Percentiles rank a stretch among this genome's conserved stretches.
Evolutionary conservation across 2,888 invertebrate species (phyloP).

Genomic region (Leptopilina syphax): DNA sequence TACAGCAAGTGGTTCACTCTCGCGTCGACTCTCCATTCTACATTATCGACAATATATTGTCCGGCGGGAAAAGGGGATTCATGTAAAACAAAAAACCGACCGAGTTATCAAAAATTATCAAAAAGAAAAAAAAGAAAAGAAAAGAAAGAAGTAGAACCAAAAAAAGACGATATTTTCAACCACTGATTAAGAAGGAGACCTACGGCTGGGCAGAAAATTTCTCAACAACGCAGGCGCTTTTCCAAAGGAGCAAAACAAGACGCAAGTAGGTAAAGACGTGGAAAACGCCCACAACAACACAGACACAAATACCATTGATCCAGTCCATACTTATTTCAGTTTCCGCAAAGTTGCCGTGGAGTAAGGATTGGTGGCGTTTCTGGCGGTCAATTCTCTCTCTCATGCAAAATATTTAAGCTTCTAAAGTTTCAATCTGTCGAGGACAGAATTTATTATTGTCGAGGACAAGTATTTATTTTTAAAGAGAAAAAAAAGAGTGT

Average conservation of each 20-base stretch:
- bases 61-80: background rate
- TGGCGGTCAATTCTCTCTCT: constrained; percentile 40
- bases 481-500: background rate
- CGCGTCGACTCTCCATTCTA: background rate
- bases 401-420: background rate
- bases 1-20: constrained; percentile 8
- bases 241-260: background rate
- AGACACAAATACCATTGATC: constrained; percentile 53
- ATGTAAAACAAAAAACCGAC: background rate
- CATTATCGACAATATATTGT: background rate
- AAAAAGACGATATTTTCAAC: constrained; percentile 1
- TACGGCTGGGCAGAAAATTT: background rate
- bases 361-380: constrained; percentile 51
- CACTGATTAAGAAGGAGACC: background rate
- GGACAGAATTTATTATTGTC: too few species aligned
- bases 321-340: constrained; percentile 53
- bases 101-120: background rate
- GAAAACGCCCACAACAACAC: constrained; percentile 40
- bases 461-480: background rate
- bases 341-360: constrained; percentile 47
- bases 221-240: background rate
- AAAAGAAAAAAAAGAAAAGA: too few species aligned
- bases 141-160: too few species aligned
- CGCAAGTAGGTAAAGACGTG: constrained; percentile 15
- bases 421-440: constrained; percentile 1